Conservation (phyloP, 1,140 invertebrate genomes). For the Cepaea nemoralis region DNA sequence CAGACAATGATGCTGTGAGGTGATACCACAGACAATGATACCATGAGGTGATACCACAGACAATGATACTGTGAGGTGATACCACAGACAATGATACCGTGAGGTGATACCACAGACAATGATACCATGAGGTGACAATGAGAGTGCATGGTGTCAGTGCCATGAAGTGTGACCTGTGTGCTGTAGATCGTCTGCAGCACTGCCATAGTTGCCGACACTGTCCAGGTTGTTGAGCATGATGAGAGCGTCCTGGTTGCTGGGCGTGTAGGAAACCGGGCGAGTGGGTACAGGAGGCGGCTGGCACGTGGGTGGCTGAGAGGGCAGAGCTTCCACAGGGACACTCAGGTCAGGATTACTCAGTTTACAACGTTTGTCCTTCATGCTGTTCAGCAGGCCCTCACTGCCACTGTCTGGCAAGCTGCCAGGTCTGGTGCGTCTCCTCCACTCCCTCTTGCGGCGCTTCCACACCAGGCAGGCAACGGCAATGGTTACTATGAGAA, state of each 20-base stretch:
- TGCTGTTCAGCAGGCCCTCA: conserved; percentile 70
- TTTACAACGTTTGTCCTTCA: conserved; percentile 83
- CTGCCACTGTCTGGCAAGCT: conserved; percentile 64
- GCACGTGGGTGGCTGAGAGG: conserved; percentile 75
- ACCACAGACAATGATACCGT: too few species aligned
- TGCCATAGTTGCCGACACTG: conserved; percentile 90
- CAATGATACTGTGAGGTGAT: too few species aligned
- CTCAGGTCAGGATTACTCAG: conserved; percentile 87
- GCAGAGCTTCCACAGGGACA: conserved; percentile 41
- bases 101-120: too few species aligned
- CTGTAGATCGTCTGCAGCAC: conserved; percentile 91
- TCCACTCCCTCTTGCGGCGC: conserved; percentile 46
- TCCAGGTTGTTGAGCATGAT: conserved; percentile 89
- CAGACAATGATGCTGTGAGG: too few species aligned
- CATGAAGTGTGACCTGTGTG: too few species aligned
- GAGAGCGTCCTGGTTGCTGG: conserved; percentile 79
- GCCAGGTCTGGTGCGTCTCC: background rate
- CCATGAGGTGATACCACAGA: too few species aligned
- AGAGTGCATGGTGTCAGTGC: too few species aligned
- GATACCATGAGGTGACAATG: too few species aligned
- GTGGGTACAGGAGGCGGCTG: conserved; percentile 77
- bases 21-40: too few species aligned
- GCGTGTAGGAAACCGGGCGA: conserved; percentile 87
- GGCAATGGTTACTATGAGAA: conserved; percentile 50
- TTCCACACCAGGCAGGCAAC: conserved; percentile 42